Percentiles rank a stretch among this genome's conserved stretches.
Evolutionary conservation across 2,888 invertebrate genomes (phyloP).

Genomic region (Acleris cristana): DNA sequence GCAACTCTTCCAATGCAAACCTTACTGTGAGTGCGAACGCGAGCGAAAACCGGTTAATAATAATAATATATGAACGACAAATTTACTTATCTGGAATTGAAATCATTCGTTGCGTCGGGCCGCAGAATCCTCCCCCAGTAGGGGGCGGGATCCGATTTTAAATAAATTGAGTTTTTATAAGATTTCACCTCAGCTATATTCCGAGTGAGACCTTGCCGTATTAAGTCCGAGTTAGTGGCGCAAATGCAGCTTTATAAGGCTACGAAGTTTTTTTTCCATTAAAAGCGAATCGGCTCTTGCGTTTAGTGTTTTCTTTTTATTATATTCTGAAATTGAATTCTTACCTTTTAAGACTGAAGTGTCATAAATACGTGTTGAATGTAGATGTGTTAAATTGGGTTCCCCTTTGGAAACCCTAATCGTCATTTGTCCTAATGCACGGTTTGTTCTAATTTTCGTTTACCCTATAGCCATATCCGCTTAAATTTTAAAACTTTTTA

Average conservation of each 20-base stretch:
- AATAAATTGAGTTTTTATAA: constrained; percentile 72
- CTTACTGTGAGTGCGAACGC: constrained; percentile 15
- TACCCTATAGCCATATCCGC: no score
- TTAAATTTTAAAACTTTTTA: no score
- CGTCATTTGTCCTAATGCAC: no score
- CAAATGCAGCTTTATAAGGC: constrained; percentile 21
- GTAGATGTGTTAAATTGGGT: no score
- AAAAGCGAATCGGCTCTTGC: constrained; percentile 1
- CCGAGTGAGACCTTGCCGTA: constrained; percentile 29
- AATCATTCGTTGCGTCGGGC: constrained; percentile 62
- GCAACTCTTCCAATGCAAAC: not conserved
- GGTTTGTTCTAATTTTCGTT: no score
- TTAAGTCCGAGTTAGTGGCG: constrained; percentile 35
- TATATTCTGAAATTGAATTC: no score
- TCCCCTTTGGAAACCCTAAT: no score
- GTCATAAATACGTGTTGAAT: no score
- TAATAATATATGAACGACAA: constrained; percentile 56
- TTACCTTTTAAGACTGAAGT: no score
- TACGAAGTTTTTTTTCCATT: constrained; percentile 10
- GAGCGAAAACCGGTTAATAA: constrained; percentile 51
- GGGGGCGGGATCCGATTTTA: constrained; percentile 65
- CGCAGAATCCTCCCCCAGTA: constrained; percentile 53
- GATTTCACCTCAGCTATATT: constrained; percentile 47
- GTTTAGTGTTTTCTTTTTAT: constrained; percentile 8
- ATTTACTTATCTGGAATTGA: constrained; percentile 72